These are phyloP conservation scores for Cynopterus sphinx DNA, from an alignment of 2,797 vertebrate species.

Conservation along the genomic window DNA sequence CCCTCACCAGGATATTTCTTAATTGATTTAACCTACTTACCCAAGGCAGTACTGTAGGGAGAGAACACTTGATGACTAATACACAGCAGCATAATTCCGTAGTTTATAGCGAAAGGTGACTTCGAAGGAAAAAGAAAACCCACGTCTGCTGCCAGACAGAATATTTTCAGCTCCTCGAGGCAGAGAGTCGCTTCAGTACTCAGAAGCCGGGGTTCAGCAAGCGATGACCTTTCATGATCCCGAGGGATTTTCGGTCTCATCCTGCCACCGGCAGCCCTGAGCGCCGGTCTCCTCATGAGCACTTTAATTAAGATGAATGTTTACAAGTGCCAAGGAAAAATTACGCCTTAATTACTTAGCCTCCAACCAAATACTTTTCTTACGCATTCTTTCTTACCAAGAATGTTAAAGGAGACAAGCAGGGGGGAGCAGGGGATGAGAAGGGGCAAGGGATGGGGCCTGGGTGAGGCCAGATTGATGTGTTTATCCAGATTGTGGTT, in stretches of 20 bases:
- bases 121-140: conserved; percentile 16
- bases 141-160: not conserved
- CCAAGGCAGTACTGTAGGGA: not conserved
- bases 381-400: not conserved
- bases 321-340: conserved; percentile 35
- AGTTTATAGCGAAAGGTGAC: not conserved
- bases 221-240: not conserved
- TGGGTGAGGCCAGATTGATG: not conserved
- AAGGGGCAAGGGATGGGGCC: fast-evolving
- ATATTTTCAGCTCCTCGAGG: not conserved
- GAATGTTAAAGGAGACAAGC: conserved; percentile 2
- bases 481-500: not conserved
- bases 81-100: not conserved
- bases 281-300: not conserved
- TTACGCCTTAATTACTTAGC: conserved; percentile 33
- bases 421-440: not conserved
- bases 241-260: not conserved
- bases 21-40: not conserved
- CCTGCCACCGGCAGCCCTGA: not conserved
- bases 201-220: not conserved
- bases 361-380: conserved; percentile 49
- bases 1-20: not conserved
- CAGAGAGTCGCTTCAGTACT: not conserved
- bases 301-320: conserved; percentile 51
- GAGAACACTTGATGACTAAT: not conserved